Evolutionary conservation across 2,888 invertebrate species (phyloP).

Genomic region (Drosophila longiperda): DNA sequence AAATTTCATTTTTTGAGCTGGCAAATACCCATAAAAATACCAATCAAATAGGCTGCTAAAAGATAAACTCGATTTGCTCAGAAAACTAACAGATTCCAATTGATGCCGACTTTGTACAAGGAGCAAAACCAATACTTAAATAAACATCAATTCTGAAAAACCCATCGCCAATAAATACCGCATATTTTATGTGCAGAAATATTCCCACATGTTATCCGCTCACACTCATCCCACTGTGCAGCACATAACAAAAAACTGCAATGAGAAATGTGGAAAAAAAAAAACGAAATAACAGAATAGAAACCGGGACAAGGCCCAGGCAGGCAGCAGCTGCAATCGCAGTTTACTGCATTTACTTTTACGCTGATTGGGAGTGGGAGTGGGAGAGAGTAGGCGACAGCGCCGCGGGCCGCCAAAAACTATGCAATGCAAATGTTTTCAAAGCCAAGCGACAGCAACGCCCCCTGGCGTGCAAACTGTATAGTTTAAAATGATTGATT

Average conservation of each 20-base stretch:
- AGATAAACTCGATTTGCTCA: neutral
- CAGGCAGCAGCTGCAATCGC: constrained; percentile 33
- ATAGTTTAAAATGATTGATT: constrained; percentile 74
- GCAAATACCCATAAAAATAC: neutral
- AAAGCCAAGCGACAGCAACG: constrained; percentile 66
- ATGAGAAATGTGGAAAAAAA: neutral
- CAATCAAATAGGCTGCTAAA: neutral
- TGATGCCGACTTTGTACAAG: neutral
- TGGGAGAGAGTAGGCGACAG: neutral
- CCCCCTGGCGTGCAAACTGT: constrained; percentile 55
- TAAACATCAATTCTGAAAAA: neutral
- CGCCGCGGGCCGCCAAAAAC: constrained; percentile 61
- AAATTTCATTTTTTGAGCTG: neutral
- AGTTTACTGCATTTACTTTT: constrained; percentile 31
- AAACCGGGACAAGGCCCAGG: constrained; percentile 57
- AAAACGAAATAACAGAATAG: constrained; percentile 6
- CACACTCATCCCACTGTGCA: constrained; percentile 47
- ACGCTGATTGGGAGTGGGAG: neutral
- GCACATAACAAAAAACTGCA: constrained; percentile 40
- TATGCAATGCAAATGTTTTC: constrained; percentile 70
- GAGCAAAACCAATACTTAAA: neutral
- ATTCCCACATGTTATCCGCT: neutral
- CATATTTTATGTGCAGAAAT: neutral
- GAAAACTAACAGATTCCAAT: neutral
- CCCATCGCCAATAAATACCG: neutral